Percentiles rank a stretch among this genome's conserved stretches.
phyloP scores from a whole-genome alignment of 2,888 invertebrate species.

The Phyto melanocephala region DNA sequence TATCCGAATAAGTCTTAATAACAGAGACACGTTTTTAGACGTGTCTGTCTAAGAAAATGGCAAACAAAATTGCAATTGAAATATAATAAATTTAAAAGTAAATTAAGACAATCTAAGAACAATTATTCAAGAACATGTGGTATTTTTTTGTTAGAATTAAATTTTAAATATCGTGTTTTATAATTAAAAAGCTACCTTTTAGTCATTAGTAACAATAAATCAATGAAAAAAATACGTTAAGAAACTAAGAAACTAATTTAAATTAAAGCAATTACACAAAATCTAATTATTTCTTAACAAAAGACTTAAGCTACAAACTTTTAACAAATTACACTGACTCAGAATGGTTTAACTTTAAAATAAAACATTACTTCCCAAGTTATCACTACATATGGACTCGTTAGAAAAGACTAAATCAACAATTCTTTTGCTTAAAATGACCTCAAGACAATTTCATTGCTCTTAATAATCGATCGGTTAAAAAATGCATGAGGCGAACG shows the following conservation, averaged over 20 bases:
- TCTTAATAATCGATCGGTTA: no score
- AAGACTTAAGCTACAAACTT: background rate
- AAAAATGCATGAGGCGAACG: no score
- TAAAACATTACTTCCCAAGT: no score
- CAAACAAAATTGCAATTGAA: background rate
- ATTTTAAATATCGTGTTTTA: slow-evolving; percentile 23
- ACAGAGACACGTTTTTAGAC: slow-evolving; percentile 42
- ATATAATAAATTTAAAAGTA: background rate
- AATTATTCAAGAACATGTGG: slow-evolving; percentile 5
- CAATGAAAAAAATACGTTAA: background rate
- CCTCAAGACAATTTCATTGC: no score
- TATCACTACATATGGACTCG: no score
- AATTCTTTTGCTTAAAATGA: no score
- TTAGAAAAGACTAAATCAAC: no score
- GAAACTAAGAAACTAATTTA: background rate
- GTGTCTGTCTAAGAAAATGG: slow-evolving; percentile 17
- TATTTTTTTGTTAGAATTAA: background rate
- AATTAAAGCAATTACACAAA: background rate
- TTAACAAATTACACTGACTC: background rate
- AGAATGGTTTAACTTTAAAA: no score
- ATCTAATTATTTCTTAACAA: background rate
- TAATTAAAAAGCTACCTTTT: slow-evolving; percentile 25
- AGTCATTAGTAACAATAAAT: background rate
- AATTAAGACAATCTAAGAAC: slow-evolving; percentile 4
- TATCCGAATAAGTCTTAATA: background rate